Conservation (phyloP, 2,888 invertebrate species). For the Neoscelio sp. region DNA sequence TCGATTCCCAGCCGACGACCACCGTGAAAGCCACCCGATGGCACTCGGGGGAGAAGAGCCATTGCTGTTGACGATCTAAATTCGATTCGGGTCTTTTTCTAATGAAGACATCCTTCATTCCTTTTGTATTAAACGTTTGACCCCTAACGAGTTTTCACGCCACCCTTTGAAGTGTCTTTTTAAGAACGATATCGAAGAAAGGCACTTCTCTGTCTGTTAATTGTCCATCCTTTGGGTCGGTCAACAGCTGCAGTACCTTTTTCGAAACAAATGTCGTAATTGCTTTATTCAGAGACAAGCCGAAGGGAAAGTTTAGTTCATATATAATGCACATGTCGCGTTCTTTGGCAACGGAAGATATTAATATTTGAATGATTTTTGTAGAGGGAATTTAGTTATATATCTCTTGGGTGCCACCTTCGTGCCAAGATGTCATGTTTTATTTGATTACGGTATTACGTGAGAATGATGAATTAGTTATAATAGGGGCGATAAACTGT, state of each 20-base stretch:
- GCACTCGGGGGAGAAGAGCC: constrained; percentile 71
- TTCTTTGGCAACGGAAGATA: constrained; percentile 40
- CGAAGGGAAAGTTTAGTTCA: constrained; percentile 34
- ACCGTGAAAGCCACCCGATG: constrained; percentile 74
- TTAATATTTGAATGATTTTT: constrained; percentile 44
- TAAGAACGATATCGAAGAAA: constrained; percentile 30
- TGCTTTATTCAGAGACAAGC: constrained; percentile 74
- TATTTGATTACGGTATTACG: constrained; percentile 12
- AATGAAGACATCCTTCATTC: constrained; percentile 82
- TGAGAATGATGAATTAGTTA: not conserved
- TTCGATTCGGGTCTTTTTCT: constrained; percentile 77
- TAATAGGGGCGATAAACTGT: too few relatives aligned
- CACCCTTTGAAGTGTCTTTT: constrained; percentile 58
- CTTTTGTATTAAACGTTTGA: constrained; percentile 73
- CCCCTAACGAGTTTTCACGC: constrained; percentile 48
- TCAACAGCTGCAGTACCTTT: constrained; percentile 64
- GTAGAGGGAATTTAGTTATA: constrained; percentile 40
- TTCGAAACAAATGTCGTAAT: constrained; percentile 78
- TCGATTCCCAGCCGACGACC: constrained; percentile 72
- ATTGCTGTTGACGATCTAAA: constrained; percentile 68
- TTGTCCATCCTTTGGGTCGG: constrained; percentile 49
- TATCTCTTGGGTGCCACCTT: constrained; percentile 7
- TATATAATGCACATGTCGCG: constrained; percentile 46
- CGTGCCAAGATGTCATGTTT: not conserved
- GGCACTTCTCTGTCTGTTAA: constrained; percentile 32